Conservation (phyloP, 2,797 vertebrate species). For the Loris lydekkerianus region DNA sequence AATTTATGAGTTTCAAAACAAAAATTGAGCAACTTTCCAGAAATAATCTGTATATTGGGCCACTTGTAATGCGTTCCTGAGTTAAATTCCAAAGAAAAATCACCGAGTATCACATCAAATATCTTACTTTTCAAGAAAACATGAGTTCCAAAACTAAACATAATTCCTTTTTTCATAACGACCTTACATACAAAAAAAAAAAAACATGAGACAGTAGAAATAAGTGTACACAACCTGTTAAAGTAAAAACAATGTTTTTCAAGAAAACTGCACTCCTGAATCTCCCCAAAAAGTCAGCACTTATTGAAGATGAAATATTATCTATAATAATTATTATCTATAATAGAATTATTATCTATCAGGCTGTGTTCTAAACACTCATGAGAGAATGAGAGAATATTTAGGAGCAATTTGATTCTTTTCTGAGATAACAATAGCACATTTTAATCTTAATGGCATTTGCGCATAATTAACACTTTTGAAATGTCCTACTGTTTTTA, state of each 20-base stretch:
- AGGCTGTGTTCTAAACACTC: not conserved
- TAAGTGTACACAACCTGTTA: rapidly evolving
- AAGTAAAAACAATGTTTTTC: not conserved
- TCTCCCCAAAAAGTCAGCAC: not conserved
- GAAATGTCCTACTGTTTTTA: not conserved
- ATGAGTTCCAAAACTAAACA: not conserved
- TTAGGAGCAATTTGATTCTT: not conserved
- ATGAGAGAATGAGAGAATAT: not conserved
- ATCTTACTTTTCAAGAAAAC: not conserved
- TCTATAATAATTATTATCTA: too few relatives aligned
- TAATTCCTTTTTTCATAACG: not conserved
- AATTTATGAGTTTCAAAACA: not conserved
- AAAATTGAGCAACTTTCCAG: not conserved
- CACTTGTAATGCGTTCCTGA: not conserved
- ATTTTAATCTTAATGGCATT: not conserved
- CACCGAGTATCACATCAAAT: not conserved
- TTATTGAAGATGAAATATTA: not conserved
- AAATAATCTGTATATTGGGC: not conserved
- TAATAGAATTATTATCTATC: not conserved
- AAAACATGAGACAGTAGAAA: not conserved
- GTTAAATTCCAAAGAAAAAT: conserved; percentile 19
- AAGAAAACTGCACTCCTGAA: not conserved
- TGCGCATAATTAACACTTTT: not conserved
- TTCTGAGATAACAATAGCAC: not conserved
- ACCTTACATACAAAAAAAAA: not conserved